Conservation (phyloP, 92 coral and sea anemone species). For the Ricordea florida region DNA sequence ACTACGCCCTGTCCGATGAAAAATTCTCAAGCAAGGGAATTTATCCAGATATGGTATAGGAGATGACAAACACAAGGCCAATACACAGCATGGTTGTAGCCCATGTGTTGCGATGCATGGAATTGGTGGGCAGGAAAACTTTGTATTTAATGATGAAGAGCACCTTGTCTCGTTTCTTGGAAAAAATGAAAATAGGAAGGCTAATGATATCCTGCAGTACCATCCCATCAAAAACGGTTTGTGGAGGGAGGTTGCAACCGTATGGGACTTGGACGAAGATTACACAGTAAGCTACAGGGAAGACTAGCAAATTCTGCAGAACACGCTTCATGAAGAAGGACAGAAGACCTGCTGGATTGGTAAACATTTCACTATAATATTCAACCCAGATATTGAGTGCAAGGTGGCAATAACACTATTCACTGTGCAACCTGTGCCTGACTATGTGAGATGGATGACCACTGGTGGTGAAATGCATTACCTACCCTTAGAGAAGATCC, state of each 20-base stretch:
- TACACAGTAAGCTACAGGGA: conserved; percentile 4
- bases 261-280: conserved; percentile 1
- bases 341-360: conserved; percentile 9
- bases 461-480: conserved; percentile 26
- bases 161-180: not conserved
- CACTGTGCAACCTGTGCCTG: conserved; percentile 28
- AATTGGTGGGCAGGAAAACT: not conserved
- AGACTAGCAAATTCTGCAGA: conserved; percentile 10
- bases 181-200: not conserved
- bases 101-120: no score
- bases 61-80: no score
- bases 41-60: no score
- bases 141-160: conserved; percentile 3
- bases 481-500: not conserved
- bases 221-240: not conserved
- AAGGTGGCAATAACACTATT: not conserved
- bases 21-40: conserved; percentile 10
- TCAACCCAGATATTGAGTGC: no score
- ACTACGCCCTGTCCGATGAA: not conserved
- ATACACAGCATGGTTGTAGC: no score
- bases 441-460: conserved; percentile 33
- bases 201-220: not conserved
- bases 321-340: not conserved
- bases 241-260: not conserved
- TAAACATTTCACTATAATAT: no score